phyloP scores from a whole-genome alignment of 2,888 invertebrate genomes.

The Neoaliturus tenellus region DNA sequence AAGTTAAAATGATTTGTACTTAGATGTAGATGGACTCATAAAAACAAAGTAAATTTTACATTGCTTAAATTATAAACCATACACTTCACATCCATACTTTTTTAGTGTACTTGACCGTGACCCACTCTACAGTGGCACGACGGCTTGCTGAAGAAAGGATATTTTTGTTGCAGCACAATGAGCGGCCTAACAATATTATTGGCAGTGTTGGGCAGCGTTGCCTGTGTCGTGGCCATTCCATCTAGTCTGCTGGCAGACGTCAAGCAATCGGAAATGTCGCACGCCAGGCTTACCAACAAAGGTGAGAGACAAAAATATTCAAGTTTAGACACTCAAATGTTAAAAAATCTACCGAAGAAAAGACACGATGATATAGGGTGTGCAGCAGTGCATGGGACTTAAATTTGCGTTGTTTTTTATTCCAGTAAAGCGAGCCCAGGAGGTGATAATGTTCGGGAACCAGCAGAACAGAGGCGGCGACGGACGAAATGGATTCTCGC shows the following conservation, averaged over 20 bases:
- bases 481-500: conserved; percentile 60
- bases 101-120: too few species aligned
- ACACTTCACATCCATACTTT: too few species aligned
- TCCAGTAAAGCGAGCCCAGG: conserved; percentile 72
- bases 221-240: conserved; percentile 68
- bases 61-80: too few species aligned
- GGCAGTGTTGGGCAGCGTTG: conserved; percentile 66
- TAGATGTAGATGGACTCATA: too few species aligned
- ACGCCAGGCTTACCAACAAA: conserved; percentile 69
- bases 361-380: too few species aligned
- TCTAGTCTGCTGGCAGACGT: conserved; percentile 69
- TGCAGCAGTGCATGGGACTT: too few species aligned
- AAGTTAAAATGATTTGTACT: too few species aligned
- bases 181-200: background rate
- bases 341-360: too few species aligned
- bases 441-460: conserved; percentile 72
- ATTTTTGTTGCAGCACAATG: conserved; percentile 54
- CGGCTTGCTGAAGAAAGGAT: too few species aligned
- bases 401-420: background rate
- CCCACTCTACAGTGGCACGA: too few species aligned
- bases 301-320: conserved; percentile 64
- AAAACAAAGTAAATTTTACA: too few species aligned
- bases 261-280: conserved; percentile 68
- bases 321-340: too few species aligned
- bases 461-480: conserved; percentile 71